phyloP scores from a whole-genome alignment of 2,113 vertebrate genomes.

The Anoplopoma fimbria region DNA sequence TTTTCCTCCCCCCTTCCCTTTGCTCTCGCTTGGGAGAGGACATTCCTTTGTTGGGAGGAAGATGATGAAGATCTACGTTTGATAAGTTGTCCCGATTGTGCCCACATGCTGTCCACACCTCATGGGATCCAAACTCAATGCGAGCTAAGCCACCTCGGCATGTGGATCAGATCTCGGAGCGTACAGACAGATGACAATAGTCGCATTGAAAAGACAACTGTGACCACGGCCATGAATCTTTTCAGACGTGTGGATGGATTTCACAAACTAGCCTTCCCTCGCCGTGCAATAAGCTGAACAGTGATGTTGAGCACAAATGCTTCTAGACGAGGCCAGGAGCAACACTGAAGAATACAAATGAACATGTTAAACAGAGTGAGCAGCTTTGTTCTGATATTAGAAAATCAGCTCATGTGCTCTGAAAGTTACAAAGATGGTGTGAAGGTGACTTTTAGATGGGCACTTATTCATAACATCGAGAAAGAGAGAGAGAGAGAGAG shows the following conservation, averaged over 20 bases:
- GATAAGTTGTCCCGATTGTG: no score
- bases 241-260: not conserved
- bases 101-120: no score
- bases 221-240: no score
- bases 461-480: conserved; percentile 3
- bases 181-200: no score
- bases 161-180: no score
- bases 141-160: no score
- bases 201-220: no score
- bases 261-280: conserved; percentile 10
- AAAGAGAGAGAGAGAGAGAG: conserved; percentile 25
- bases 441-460: conserved; percentile 17
- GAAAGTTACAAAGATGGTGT: not conserved
- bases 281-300: not conserved
- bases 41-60: no score
- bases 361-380: not conserved
- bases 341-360: not conserved
- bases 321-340: not conserved
- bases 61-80: no score
- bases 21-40: no score
- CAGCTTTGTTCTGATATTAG: not conserved
- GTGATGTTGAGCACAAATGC: not conserved
- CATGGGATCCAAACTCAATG: no score
- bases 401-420: not conserved
- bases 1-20: no score